Conservation (phyloP, 2,113 vertebrate genomes). For the Boulengerochromis microlepis region DNA sequence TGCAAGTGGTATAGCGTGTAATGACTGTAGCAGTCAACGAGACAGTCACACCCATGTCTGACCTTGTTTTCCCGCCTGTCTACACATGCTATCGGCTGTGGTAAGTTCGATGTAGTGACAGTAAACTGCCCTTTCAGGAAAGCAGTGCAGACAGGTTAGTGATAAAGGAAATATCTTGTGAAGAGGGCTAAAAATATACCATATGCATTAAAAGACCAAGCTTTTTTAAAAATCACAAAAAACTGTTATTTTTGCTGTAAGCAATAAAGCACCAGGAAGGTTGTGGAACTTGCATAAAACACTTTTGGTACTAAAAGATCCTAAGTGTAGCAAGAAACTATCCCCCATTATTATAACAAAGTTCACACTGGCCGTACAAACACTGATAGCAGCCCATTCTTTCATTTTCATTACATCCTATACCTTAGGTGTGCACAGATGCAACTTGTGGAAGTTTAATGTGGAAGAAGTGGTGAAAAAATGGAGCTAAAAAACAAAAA, state of each 20-base stretch:
- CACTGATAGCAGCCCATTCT: background rate
- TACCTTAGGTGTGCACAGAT: background rate
- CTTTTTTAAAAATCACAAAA: background rate
- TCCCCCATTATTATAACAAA: background rate
- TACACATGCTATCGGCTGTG: constrained; percentile 41
- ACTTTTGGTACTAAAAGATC: background rate
- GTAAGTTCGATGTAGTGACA: constrained; percentile 12
- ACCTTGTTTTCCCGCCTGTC: constrained; percentile 57
- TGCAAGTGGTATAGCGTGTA: constrained; percentile 17
- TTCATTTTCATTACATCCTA: background rate
- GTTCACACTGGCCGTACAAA: background rate
- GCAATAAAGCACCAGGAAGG: background rate
- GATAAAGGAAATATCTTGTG: background rate
- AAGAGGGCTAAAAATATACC: background rate
- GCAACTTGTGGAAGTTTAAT: background rate
- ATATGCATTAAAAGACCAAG: background rate
- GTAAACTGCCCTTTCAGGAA: background rate
- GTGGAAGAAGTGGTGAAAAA: background rate
- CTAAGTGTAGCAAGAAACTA: background rate
- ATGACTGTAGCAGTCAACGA: constrained; percentile 20
- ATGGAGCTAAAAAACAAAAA: background rate
- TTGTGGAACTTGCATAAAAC: background rate
- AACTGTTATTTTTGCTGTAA: background rate
- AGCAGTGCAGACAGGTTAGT: background rate
- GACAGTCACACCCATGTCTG: constrained; percentile 56